A percentile compares a stretch with the other conserved stretches of the same genome.
Conservation (phyloP, 2,797 vertebrate species). For the Chloroceryle amazona region DNA sequence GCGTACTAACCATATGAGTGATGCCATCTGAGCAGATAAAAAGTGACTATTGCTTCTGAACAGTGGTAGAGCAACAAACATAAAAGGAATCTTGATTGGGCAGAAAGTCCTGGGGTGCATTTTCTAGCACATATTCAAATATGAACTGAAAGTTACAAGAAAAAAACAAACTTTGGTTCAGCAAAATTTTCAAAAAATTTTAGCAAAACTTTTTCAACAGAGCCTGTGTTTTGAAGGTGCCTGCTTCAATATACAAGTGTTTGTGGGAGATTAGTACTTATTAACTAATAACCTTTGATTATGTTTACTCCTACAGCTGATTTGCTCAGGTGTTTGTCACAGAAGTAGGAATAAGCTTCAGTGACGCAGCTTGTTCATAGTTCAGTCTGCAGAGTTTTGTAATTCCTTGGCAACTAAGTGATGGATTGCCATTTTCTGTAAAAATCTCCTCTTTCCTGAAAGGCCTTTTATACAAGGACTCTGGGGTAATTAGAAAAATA, state of each 20-base stretch:
- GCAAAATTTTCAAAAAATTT: background rate
- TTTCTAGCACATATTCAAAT: background rate
- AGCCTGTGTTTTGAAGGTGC: conserved; percentile 16
- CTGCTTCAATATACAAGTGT: conserved; percentile 13
- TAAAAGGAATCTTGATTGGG: background rate
- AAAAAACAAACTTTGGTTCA: background rate
- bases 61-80: background rate
- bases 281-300: conserved; percentile 70
- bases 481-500: conserved; percentile 71
- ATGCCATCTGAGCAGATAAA: background rate
- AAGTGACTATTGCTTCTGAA: background rate
- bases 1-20: background rate
- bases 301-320: conserved; percentile 59
- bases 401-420: conserved; percentile 67
- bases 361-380: conserved; percentile 29
- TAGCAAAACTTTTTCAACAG: background rate
- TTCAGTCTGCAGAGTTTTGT: conserved; percentile 37
- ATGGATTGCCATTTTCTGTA: conserved; percentile 56
- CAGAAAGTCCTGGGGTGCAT: background rate
- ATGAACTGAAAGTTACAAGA: background rate
- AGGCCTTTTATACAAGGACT: conserved; percentile 49
- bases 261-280: conserved; percentile 58
- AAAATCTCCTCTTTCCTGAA: conserved; percentile 43
- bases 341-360: conserved; percentile 35
- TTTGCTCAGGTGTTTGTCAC: conserved; percentile 62